Evolutionary conservation across 2,113 vertebrate genomes (phyloP).

Genomic region (Xerus inauris): DNA sequence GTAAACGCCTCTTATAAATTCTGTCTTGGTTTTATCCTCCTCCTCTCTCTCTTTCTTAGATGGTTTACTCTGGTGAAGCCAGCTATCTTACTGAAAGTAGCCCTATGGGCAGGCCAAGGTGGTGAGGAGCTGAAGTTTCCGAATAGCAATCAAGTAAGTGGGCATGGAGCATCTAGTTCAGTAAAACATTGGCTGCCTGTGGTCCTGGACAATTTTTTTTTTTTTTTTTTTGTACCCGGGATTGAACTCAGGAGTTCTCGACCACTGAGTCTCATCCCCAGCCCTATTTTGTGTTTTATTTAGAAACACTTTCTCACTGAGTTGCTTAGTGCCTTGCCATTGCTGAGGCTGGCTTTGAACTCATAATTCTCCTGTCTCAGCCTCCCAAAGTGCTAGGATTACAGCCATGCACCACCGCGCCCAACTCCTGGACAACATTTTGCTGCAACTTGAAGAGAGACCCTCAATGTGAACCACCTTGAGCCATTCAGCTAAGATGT

Average conservation of each 20-base stretch:
- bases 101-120: accelerated
- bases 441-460: neutral
- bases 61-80: neutral
- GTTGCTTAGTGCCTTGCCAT: too few relatives aligned
- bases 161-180: neutral
- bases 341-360: too few relatives aligned
- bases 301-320: too few relatives aligned
- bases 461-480: neutral
- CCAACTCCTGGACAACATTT: neutral
- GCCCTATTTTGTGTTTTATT: too few relatives aligned
- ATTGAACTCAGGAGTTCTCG: too few relatives aligned
- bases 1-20: neutral
- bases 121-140: neutral
- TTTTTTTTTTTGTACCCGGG: too few relatives aligned
- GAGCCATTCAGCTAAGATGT: neutral
- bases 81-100: neutral
- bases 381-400: too few relatives aligned
- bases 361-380: too few relatives aligned
- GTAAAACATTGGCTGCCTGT: accelerated
- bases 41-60: too few relatives aligned
- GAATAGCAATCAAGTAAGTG: too few relatives aligned
- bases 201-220: accelerated
- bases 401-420: too few relatives aligned
- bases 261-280: too few relatives aligned
- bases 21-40: neutral